Evolutionary conservation across 2,113 vertebrate genomes (phyloP), one percentile per base, ranked within the genome.

Genomic region (Butorides virescens): DNA sequence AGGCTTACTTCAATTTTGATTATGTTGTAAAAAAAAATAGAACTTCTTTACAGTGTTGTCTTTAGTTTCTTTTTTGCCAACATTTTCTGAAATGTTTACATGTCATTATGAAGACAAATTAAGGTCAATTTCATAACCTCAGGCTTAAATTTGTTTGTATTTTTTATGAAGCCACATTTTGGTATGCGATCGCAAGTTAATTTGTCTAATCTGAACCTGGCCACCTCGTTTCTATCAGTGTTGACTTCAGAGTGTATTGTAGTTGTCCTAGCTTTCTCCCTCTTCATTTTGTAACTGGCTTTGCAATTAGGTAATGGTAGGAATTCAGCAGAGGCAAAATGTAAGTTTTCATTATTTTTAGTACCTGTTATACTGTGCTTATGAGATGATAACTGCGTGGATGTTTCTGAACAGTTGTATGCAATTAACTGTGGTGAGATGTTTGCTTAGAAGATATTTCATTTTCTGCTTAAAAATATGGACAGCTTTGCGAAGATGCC

Each of bases 81-180:
- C 46, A 67, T 47, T 77, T 97, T 88, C 73, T 83, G 78, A 79
- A 93, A 77, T n/a, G 88, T 94, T 92, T 83, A 76, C 27, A 42
- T 66, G 77, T 85, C 27, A 7, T 50, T 96, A 75, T 58, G 74
- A 88, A 95, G 70, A 88, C 34, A 82, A 90, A 90, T 63, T 96
- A 65, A 96, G 94, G 46, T 67, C 30, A 61, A 70, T 86, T 80
- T 36, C 67, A n/a, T 87, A 90, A 93, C 66, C 37, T 59, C 26
- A 68, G 55, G 36, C 50, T 93, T 97, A 84, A 97, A 86, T 93
- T 87, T 94, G 49, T 88, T 93, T 86, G 55, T 83, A 34, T 71
- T 97, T 96, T 96, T 92, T 91, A 94, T 73, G 81, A 94, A 91
- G 23, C 68, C 63, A 88, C 37, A 80, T 44, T 22, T 20, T 82